Evolutionary conservation across 2,113 vertebrate genomes (phyloP).

Genomic region (Gymnarchus niloticus): DNA sequence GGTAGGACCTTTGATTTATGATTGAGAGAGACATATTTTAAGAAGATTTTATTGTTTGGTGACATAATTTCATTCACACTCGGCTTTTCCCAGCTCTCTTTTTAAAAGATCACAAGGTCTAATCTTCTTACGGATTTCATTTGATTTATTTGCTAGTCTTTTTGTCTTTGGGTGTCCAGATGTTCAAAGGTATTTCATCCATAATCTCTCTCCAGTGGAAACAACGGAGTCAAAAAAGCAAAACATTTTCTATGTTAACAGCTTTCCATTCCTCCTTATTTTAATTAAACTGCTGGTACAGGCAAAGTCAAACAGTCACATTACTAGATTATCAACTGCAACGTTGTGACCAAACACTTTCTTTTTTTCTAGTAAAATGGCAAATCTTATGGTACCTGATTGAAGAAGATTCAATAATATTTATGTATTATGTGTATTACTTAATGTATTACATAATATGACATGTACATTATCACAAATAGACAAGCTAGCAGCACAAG

Average conservation of each 20-base stretch:
- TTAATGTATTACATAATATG: background rate
- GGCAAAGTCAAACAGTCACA: background rate
- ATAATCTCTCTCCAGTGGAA: background rate
- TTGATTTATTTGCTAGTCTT: slow-evolving; percentile 30
- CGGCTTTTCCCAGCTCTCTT: slow-evolving; percentile 31
- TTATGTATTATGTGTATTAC: background rate
- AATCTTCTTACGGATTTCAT: slow-evolving; percentile 45
- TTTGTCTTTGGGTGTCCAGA: slow-evolving; percentile 37
- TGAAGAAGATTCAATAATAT: background rate
- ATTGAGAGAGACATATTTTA: slow-evolving; percentile 3
- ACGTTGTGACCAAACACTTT: background rate
- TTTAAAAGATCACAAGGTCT: slow-evolving; percentile 32
- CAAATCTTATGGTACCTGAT: background rate
- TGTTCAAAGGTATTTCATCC: slow-evolving; percentile 31
- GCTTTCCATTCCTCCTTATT: background rate
- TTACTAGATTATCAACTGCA: background rate
- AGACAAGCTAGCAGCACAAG: background rate
- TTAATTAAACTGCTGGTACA: background rate
- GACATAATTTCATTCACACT: slow-evolving; percentile 37
- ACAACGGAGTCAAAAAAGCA: background rate
- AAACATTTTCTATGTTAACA: slow-evolving; percentile 8
- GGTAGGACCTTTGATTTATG: background rate
- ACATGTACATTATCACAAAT: background rate
- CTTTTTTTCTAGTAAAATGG: background rate
- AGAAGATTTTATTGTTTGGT: slow-evolving; percentile 20